Evolutionary conservation across 1,140 invertebrate species (phyloP), one percentile per base, ranked within the genome.

Genomic region (Asobara japonica): DNA sequence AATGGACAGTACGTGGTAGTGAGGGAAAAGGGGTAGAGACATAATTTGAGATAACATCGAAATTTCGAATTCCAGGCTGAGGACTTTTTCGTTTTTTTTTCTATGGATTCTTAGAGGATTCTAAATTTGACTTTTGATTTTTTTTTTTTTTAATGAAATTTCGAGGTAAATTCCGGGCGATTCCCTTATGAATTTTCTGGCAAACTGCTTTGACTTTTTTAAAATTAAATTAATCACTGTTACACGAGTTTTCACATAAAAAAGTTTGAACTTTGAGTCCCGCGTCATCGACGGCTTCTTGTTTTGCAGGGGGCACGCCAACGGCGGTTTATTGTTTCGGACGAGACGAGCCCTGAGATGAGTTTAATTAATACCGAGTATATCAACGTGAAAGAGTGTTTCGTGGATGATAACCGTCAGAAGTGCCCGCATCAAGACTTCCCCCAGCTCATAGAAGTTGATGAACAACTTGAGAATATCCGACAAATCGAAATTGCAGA

Each of bases 171-270:
- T n/a, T n/a, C n/a, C n/a, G n/a, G n/a, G n/a, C n/a, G n/a, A n/a
- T n/a, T n/a, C n/a, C n/a, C n/a, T n/a, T n/a, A 56, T 56, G 51
- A 56, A 56, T 56, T 56, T 56, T 56, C 51, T n/a, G n/a, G 10
- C 20, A 18, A 10, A 22, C 51, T 6, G 22, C 25, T n/a, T 1
- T 56, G 51, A 5, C 6, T 56, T 56, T 56, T 56, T 56, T 20
- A 10, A 56, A 25, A 56, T 56, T 27, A 56, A 56, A 56, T 56
- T 56, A 56, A 56, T 56, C 18, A 22, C 51, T 25, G 51, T 56
- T 56, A 56, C 25, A 56, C 51, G 51, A 56, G 51, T 22, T 22
- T 56, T 56, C 18, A 27, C 25, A 22, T 27, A 56, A 56, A 56
- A n/a, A 56, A 45, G 51, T 56, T 56, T 56, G 2, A 56, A 56